Percentiles rank a stretch among this genome's conserved stretches.
These are phyloP conservation scores for Margarornis squamiger DNA, from an alignment of 2,797 vertebrate species.

Conservation along the genomic window DNA sequence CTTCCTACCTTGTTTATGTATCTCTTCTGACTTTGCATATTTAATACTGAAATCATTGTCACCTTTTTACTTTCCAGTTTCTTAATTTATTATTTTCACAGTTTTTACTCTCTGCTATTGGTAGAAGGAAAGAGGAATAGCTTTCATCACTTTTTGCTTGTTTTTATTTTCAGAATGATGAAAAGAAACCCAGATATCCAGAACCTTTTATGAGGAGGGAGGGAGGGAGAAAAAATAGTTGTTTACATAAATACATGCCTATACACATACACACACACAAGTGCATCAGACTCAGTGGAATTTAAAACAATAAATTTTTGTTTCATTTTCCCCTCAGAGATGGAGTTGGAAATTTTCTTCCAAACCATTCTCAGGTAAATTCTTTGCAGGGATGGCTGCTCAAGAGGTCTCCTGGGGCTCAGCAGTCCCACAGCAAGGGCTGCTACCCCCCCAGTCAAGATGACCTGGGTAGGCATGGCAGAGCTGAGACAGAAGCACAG, in stretches of 20 bases:
- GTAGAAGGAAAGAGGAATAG: background rate
- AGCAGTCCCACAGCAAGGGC: background rate
- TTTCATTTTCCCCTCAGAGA: background rate
- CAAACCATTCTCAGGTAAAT: background rate
- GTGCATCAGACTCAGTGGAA: background rate
- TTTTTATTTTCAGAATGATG: background rate
- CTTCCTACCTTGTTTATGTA: background rate
- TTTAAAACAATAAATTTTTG: background rate
- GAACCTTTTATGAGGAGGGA: background rate
- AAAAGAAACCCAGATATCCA: background rate
- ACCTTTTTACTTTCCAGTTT: background rate
- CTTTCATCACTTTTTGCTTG: background rate
- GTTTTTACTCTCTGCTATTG: background rate
- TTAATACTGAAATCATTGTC: background rate
- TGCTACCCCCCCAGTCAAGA: background rate
- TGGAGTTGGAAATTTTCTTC: background rate
- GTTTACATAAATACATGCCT: background rate
- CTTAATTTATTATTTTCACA: background rate
- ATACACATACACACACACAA: background rate
- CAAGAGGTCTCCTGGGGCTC: background rate
- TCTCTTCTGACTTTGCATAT: background rate
- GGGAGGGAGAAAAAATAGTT: fast-evolving
- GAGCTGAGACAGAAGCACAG: background rate
- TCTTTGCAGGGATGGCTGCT: background rate
- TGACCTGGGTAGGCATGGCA: background rate